phyloP scores from a whole-genome alignment of 2,888 invertebrate species.

The Neoitamus cyanurus region DNA sequence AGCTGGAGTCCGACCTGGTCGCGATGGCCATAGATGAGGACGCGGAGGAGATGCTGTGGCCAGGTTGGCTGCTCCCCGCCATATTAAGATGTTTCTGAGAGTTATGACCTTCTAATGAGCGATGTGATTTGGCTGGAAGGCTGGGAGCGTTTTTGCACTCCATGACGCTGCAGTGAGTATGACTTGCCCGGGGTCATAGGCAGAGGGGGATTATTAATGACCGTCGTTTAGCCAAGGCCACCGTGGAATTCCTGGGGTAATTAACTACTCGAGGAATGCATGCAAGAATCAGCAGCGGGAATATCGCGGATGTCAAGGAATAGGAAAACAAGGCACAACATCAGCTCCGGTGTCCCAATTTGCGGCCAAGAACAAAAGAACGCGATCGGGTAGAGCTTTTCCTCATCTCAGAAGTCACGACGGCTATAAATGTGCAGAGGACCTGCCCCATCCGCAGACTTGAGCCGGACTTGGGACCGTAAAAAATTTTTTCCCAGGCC shows the following conservation, averaged over 20 bases:
- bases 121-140: constrained; percentile 2
- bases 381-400: neutral
- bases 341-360: neutral
- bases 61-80: neutral
- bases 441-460: constrained; percentile 11
- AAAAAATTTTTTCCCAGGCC: constrained; percentile 21
- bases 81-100: constrained; percentile 30
- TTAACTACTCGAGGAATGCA: neutral
- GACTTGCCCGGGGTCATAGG: neutral
- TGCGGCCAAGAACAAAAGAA: neutral
- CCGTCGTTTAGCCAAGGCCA: neutral
- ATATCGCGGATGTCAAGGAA: neutral
- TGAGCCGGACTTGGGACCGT: neutral
- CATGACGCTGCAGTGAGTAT: neutral
- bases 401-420: constrained; percentile 10
- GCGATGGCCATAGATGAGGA: neutral
- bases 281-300: neutral
- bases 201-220: neutral
- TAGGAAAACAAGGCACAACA: neutral
- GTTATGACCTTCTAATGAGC: constrained; percentile 35
- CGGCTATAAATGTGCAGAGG: constrained; percentile 8
- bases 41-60: neutral
- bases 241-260: neutral
- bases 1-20: neutral
- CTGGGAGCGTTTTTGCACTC: constrained; percentile 7